A percentile compares a stretch with the other conserved stretches of the same genome.
Conservation (phyloP, 2,113 vertebrate genomes). For the Upupa epops region DNA sequence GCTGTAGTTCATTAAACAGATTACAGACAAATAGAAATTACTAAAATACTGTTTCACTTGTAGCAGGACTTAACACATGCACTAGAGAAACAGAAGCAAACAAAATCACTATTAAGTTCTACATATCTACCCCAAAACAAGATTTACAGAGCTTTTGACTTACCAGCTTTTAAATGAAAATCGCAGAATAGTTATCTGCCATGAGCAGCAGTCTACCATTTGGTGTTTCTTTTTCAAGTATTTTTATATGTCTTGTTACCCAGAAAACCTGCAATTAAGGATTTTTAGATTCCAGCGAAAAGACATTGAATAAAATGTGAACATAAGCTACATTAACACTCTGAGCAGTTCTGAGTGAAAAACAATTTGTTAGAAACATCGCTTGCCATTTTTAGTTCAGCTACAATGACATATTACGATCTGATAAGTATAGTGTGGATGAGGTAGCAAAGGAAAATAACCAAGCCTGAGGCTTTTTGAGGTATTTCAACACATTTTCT, state of each 20-base stretch:
- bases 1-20: too few species aligned
- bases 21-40: background rate
- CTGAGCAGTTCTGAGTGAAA: background rate
- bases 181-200: background rate
- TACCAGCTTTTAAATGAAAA: background rate
- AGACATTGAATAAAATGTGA: background rate
- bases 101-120: background rate
- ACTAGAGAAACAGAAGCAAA: background rate
- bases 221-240: background rate
- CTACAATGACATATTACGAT: background rate
- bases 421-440: background rate
- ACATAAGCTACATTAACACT: background rate
- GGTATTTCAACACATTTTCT: background rate
- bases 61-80: background rate
- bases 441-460: background rate
- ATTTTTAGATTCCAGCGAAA: background rate
- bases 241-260: background rate
- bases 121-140: background rate
- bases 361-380: background rate
- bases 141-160: background rate
- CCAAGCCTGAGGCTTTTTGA: background rate
- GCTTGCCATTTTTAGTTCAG: slow-evolving; percentile 6
- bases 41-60: background rate
- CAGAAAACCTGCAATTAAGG: background rate
- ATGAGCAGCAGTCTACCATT: background rate